Evolutionary conservation across 2,113 vertebrate genomes (phyloP), one percentile per base, ranked within the genome.

Genomic region (Butorides virescens): DNA sequence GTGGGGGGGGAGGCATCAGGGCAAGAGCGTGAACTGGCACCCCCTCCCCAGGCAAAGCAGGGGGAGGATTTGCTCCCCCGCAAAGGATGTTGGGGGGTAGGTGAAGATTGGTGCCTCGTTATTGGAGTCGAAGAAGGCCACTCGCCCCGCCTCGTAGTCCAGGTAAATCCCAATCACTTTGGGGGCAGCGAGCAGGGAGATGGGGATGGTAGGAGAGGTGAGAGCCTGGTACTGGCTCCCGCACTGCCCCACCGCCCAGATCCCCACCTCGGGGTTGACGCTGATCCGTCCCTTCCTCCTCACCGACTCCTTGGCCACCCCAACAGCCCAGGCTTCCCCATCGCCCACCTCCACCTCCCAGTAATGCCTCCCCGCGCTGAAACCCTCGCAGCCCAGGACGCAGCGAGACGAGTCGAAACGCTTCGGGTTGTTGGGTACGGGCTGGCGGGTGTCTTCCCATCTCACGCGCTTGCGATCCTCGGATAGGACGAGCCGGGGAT

Each of bases 231-330:
- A 97, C 52, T 74, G 96, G 16, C 97, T 91, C 13, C 98, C 97
- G 2, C 96, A 95, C 29, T 95, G 95, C 8, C 98, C 98, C 30
- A 99, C 97, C 4, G 98, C 98, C 99, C 99, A 99, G 95, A 99
- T 98, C 0, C 99, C 99, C 3, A 93, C 97, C 17, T 86, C 19
- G 0, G 98, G 98, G 4, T 90, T 97, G 34, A 99, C 94, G 39
- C 97, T 97, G 20, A 98, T 39, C 5, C 96, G 49, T 4, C 93
- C 98, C 84, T 99, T 98, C 86, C 99, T 98, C 61, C 95, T 91
- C 88, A 98, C 98, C 0, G 98, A 98, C 32, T 98, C 98, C 22
- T 74, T 95, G 59, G 98, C 99, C 59, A 99, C 98, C 0, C 99
- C 99, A 0, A 99, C 86, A 3, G 98, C 98, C 99, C 99, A 99